phyloP scores from a whole-genome alignment of 2,888 invertebrate genomes.

The Ferdinandea cuprea region DNA sequence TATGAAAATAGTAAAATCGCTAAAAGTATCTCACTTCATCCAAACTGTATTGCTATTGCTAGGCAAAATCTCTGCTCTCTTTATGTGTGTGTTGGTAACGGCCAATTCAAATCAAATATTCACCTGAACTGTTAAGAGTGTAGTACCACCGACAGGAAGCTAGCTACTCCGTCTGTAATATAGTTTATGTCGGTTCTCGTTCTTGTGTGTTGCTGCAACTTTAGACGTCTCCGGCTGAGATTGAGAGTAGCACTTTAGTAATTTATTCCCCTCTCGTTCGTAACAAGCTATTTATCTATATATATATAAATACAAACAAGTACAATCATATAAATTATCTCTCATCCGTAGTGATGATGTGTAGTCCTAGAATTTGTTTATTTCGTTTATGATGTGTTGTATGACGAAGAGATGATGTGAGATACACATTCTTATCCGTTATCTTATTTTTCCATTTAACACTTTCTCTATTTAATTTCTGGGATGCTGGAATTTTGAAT shows the following conservation, averaged over 20 bases:
- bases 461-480: conserved; percentile 50
- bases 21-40: conserved; percentile 28
- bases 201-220: conserved; percentile 48
- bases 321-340: conserved; percentile 46
- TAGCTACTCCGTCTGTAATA: conserved; percentile 12
- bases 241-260: conserved; percentile 64
- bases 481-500: not conserved
- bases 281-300: not conserved
- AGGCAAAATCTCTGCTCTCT: conserved; percentile 62
- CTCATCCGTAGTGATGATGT: conserved; percentile 66
- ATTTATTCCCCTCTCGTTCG: conserved; percentile 75
- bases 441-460: conserved; percentile 47
- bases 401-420: conserved; percentile 19
- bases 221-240: conserved; percentile 65
- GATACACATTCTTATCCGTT: conserved; percentile 60
- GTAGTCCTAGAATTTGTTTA: conserved; percentile 56
- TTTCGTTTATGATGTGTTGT: conserved; percentile 31
- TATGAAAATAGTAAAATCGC: conserved; percentile 24
- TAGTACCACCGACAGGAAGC: conserved; percentile 27
- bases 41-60: not conserved
- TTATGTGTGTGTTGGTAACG: conserved; percentile 68
- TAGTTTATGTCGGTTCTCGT: conserved; percentile 46
- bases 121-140: conserved; percentile 67
- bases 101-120: conserved; percentile 74
- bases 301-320: conserved; percentile 40